Percentiles rank a stretch among this genome's conserved stretches.
phyloP scores from a whole-genome alignment of 1,140 invertebrate species.

The Drosophila eugracilis region DNA sequence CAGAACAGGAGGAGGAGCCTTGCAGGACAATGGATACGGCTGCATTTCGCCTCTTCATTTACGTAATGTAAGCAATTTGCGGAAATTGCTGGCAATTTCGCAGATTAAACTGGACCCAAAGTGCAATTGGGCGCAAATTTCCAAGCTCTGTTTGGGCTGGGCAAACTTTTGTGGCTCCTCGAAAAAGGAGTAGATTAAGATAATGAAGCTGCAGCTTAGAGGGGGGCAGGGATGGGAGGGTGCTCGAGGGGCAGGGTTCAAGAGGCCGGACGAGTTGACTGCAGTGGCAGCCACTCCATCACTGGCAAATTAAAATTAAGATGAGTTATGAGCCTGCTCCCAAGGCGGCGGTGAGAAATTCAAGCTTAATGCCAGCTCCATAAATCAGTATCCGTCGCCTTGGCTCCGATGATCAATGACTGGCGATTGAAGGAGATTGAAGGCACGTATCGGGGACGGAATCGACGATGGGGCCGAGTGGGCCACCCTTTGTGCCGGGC shows the following conservation, averaged over 20 bases:
- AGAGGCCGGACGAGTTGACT: constrained; percentile 39
- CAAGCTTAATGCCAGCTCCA: constrained; percentile 60
- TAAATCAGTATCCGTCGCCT: constrained; percentile 72
- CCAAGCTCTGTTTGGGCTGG: constrained; percentile 55
- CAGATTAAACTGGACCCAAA: constrained; percentile 80
- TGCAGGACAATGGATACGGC: constrained; percentile 50
- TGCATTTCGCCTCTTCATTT: constrained; percentile 72
- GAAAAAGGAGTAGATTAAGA: constrained; percentile 79
- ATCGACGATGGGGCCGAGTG: constrained; percentile 30
- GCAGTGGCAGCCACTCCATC: constrained; percentile 73
- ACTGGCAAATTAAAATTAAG: constrained; percentile 82
- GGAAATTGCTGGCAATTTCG: constrained; percentile 80
- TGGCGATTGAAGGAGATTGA: constrained; percentile 62
- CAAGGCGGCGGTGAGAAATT: constrained; percentile 41
- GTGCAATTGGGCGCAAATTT: constrained; percentile 82
- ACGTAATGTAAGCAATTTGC: constrained; percentile 83
- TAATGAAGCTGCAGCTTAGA: constrained; percentile 79
- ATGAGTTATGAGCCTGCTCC: constrained; percentile 70
- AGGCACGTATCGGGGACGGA: constrained; percentile 66
- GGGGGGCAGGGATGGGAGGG: neutral
- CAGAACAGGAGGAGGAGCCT: too few relatives aligned
- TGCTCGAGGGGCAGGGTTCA: constrained; percentile 1
- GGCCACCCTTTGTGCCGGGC: constrained; percentile 59
- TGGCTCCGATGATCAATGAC: constrained; percentile 68
- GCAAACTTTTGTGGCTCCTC: constrained; percentile 69